Evolutionary conservation across 37 sponge, comb jelly and placozoan genomes (phyloP).

Genomic region (Agelas oroides): DNA sequence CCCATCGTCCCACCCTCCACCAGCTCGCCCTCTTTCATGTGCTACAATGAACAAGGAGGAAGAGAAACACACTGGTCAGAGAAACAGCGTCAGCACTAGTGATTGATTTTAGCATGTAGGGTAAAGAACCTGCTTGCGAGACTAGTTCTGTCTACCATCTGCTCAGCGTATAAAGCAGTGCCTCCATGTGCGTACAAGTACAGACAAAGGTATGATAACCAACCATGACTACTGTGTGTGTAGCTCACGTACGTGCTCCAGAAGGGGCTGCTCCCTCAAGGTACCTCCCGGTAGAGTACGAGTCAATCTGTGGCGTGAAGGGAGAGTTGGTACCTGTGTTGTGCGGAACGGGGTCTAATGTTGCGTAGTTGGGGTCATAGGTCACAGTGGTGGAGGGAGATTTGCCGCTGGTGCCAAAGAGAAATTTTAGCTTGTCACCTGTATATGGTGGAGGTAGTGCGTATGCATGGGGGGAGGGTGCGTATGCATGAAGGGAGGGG

Average conservation of each 20-base stretch:
- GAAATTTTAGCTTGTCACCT: slow-evolving; percentile 34
- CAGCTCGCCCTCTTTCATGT: slow-evolving; percentile 59
- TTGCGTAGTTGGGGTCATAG: slow-evolving; percentile 64
- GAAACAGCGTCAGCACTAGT: no score
- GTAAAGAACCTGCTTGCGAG: no score
- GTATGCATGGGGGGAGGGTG: not conserved
- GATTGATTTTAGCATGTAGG: no score
- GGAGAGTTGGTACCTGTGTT: slow-evolving; percentile 18
- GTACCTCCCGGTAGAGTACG: no score
- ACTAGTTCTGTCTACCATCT: no score
- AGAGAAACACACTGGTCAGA: not conserved
- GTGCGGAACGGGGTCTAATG: slow-evolving; percentile 63
- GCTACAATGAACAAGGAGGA: slow-evolving; percentile 22
- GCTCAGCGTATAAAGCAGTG: no score
- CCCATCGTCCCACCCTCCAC: slow-evolving; percentile 68
- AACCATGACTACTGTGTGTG: no score
- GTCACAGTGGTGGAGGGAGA: not conserved
- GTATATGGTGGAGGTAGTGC: not conserved
- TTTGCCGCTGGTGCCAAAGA: slow-evolving; percentile 22
- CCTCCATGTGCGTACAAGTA: no score
- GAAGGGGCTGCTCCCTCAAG: not conserved
- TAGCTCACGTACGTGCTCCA: slow-evolving; percentile 19
- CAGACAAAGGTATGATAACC: no score
- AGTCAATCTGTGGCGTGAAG: not conserved
- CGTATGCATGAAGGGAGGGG: not conserved